A percentile compares a stretch with the other conserved stretches of the same genome.
Conservation (phyloP, 2,797 vertebrate species). For the Molossus molossus region DNA sequence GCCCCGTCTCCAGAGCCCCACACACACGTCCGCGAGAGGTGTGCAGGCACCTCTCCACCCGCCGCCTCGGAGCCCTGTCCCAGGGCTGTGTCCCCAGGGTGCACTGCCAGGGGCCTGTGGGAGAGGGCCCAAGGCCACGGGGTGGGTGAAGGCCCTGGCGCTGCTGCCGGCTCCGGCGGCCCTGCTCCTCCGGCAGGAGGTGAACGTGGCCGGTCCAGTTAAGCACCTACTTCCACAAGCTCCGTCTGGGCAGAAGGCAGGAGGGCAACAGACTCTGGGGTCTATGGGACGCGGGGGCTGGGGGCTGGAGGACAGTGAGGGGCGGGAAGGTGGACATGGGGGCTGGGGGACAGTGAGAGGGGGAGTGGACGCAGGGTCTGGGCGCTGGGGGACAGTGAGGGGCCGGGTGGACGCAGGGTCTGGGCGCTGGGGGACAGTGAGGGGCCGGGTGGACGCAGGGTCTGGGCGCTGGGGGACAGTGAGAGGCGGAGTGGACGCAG, state of each 20-base stretch:
- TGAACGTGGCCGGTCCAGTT: fast-evolving
- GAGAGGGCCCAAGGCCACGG: too few species aligned
- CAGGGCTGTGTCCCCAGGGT: not conserved
- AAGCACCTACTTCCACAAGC: fast-evolving
- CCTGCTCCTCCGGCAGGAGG: not conserved
- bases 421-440: not conserved
- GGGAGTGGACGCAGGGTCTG: too few species aligned
- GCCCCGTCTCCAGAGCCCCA: not conserved
- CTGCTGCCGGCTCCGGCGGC: not conserved
- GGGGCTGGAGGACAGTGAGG: not conserved
- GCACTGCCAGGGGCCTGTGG: not conserved
- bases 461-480: too few species aligned
- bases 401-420: too few species aligned
- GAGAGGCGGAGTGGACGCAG: too few species aligned
- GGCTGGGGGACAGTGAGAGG: too few species aligned
- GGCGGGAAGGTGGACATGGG: not conserved
- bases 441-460: not conserved
- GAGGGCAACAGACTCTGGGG: not conserved
- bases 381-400: too few species aligned
- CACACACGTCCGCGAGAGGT: not conserved
- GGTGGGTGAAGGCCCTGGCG: not conserved
- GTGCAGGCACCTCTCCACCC: too few species aligned
- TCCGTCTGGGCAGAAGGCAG: not conserved
- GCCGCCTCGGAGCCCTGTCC: not conserved
- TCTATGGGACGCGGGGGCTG: not conserved